A percentile compares a stretch with the other conserved stretches of the same genome.
Conservation (phyloP, 2,113 vertebrate genomes). For the Leuciscus idus region DNA sequence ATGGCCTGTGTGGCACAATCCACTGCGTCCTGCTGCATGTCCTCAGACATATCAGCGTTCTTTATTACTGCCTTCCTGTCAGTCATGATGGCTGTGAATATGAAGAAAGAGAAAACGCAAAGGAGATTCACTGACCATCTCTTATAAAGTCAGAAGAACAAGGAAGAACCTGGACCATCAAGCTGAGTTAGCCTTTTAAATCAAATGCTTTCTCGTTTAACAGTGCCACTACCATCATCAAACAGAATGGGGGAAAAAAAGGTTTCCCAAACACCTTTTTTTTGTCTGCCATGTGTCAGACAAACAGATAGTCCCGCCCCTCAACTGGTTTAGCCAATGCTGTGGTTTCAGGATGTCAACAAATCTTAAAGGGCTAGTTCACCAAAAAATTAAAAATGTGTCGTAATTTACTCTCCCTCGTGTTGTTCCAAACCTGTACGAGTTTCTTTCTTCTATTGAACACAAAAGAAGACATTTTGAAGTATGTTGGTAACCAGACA, state of each 20-base stretch:
- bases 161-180: neutral
- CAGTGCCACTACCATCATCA: neutral
- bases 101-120: constrained; percentile 23
- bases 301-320: neutral
- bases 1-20: constrained; percentile 98
- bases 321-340: neutral
- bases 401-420: no score
- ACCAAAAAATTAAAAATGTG: no score
- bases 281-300: no score
- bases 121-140: neutral
- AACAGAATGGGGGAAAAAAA: neutral
- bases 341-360: neutral
- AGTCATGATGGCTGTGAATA: constrained; percentile 83
- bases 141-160: neutral
- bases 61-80: constrained; percentile 99
- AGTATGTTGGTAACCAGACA: no score
- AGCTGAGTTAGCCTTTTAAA: neutral
- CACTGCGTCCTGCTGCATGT: constrained; percentile 99
- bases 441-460: no score
- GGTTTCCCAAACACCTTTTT: neutral
- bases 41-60: constrained; percentile 99
- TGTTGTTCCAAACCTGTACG: no score
- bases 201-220: neutral
- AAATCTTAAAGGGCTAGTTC: neutral
- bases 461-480: no score